Conservation (phyloP, 2,113 vertebrate species). For the Clupea harengus region DNA sequence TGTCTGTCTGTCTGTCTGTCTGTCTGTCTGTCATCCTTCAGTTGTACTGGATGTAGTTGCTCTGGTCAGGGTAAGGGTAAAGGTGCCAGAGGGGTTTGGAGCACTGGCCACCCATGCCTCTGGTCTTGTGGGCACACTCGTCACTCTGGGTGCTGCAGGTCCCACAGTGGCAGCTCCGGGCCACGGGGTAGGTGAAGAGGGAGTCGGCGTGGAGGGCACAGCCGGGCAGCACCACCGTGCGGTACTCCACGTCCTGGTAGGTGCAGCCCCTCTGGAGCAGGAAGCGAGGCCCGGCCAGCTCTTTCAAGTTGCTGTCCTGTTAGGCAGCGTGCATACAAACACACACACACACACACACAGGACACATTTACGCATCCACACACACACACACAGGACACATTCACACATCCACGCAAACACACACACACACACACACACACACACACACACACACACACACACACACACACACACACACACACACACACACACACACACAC, state of each 20-base stretch:
- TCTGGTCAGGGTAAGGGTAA: constrained; percentile 53
- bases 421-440: background rate
- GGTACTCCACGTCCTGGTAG: constrained; percentile 84
- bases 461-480: too few species aligned
- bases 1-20: background rate
- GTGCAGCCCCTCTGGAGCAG: constrained; percentile 83
- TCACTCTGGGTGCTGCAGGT: constrained; percentile 84
- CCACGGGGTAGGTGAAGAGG: constrained; percentile 85
- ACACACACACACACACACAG: background rate
- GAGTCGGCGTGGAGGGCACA: constrained; percentile 75
- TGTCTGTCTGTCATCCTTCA: constrained; percentile 24
- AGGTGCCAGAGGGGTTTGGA: constrained; percentile 73
- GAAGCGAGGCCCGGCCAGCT: constrained; percentile 72
- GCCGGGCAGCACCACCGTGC: constrained; percentile 81
- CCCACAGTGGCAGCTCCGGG: constrained; percentile 86
- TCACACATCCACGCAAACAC: background rate
- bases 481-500: too few species aligned
- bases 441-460: background rate
- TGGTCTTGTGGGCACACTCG: constrained; percentile 81
- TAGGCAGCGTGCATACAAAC: background rate
- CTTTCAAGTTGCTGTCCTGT: constrained; percentile 89
- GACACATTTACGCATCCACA: background rate
- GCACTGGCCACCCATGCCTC: constrained; percentile 68
- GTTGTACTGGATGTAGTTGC: constrained; percentile 55
- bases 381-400: background rate